A percentile compares a stretch with the other conserved stretches of the same genome.
Evolutionary conservation across 2,888 invertebrate genomes (phyloP).

Genomic region (Amphiduros pacificus): DNA sequence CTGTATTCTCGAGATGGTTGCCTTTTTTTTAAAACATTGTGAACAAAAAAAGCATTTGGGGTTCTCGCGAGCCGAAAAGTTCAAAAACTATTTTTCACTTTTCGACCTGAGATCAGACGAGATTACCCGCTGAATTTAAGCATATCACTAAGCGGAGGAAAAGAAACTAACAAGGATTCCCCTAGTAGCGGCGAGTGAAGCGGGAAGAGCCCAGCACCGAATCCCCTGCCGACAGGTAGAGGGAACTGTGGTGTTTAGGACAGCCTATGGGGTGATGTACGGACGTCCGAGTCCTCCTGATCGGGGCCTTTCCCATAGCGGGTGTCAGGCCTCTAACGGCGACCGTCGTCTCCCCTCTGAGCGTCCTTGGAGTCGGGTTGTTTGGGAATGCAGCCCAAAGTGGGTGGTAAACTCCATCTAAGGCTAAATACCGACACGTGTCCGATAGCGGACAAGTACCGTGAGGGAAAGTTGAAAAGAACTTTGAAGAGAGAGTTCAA

Average conservation of each 20-base stretch:
- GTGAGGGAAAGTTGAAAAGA: conserved; percentile 70
- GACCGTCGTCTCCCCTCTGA: conserved; percentile 23
- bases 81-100: not conserved
- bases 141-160: conserved; percentile 74
- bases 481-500: conserved; percentile 71
- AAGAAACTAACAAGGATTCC: conserved; percentile 71
- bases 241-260: conserved; percentile 61
- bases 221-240: too few relatives aligned
- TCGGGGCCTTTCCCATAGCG: conserved; percentile 54
- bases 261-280: conserved; percentile 28
- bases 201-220: conserved; percentile 63
- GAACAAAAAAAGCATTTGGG: too few relatives aligned
- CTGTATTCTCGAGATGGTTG: too few relatives aligned
- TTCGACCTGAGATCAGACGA: conserved; percentile 57
- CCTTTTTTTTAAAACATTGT: too few relatives aligned
- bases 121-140: conserved; percentile 66
- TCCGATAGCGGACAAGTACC: conserved; percentile 72
- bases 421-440: conserved; percentile 69
- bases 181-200: conserved; percentile 70
- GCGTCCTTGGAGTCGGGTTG: conserved; percentile 66
- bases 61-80: too few relatives aligned
- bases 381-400: conserved; percentile 69
- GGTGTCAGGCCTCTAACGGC: conserved; percentile 59
- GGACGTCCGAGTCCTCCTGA: conserved; percentile 44
- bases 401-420: conserved; percentile 67